phyloP scores from a whole-genome alignment of 2,888 invertebrate species.

The Drosophila pegasa region DNA sequence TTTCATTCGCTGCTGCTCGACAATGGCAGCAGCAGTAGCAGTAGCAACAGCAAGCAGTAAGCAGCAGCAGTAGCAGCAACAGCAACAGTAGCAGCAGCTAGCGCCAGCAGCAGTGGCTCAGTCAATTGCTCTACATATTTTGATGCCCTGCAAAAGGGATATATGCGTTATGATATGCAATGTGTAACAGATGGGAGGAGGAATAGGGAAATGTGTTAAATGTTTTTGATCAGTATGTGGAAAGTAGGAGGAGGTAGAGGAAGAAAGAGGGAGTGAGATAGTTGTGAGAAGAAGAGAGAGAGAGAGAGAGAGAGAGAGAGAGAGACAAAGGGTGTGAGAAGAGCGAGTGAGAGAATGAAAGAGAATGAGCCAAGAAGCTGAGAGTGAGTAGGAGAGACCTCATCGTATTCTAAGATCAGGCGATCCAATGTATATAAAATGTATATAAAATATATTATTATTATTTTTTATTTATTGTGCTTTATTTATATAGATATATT shows the following conservation, averaged over 20 bases:
- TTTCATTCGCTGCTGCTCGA: constrained; percentile 49
- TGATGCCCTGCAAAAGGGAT: background rate
- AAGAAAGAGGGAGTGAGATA: background rate
- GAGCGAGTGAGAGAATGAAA: too few species aligned
- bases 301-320: background rate
- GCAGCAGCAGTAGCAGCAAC: constrained; percentile 8
- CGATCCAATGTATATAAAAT: too few species aligned
- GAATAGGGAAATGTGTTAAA: too few species aligned
- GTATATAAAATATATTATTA: background rate
- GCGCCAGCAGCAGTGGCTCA: constrained; percentile 20
- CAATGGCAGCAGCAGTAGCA: constrained; percentile 6
- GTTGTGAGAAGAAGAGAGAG: too few species aligned
- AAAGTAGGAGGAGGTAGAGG: background rate
- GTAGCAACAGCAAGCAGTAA: background rate
- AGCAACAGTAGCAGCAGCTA: background rate
- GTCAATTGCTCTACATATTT: constrained; percentile 59
- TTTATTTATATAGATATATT: background rate
- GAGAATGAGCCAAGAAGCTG: background rate
- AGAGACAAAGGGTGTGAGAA: background rate
- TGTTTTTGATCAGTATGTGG: background rate
- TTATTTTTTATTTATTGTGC: background rate
- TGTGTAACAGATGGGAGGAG: background rate
- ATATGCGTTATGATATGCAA: background rate
- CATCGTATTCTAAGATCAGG: background rate
- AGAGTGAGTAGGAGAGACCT: too few species aligned